Conservation (phyloP, 2,797 vertebrate genomes). For the Spinibarbus caldwelli region DNA sequence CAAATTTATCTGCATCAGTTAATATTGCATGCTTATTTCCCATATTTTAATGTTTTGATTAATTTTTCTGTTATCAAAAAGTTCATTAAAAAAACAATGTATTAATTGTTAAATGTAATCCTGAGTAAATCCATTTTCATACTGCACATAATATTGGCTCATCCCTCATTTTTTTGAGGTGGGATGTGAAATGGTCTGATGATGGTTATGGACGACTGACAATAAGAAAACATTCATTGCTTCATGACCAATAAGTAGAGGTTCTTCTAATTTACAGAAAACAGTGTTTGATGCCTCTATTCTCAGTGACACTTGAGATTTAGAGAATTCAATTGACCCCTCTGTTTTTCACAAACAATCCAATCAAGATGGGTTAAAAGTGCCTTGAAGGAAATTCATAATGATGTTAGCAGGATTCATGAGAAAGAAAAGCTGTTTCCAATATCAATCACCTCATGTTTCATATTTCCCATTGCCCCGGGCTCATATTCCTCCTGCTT, state of each 20-base stretch:
- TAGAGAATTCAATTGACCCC: conserved; percentile 43
- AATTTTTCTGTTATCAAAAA: background rate
- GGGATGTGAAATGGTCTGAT: background rate
- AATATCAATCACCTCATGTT: conserved; percentile 40
- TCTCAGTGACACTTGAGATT: conserved; percentile 26
- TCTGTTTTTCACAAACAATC: conserved; percentile 48
- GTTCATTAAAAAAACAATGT: no score
- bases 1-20: background rate
- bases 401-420: conserved; percentile 25
- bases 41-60: background rate
- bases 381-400: conserved; percentile 41
- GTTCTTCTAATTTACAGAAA: background rate
- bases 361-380: conserved; percentile 33
- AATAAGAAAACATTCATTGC: background rate
- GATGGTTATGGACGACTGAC: background rate
- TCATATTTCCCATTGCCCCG: conserved; percentile 36
- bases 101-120: background rate
- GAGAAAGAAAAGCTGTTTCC: conserved; percentile 36
- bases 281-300: conserved; percentile 41
- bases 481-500: conserved; percentile 36
- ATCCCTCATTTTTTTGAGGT: background rate
- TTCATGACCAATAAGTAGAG: no score
- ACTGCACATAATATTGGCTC: background rate
- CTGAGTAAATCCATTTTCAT: background rate
- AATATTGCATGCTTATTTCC: background rate